Conservation (phyloP, 2,888 invertebrate genomes). For the Steinernema carpocapsae region DNA sequence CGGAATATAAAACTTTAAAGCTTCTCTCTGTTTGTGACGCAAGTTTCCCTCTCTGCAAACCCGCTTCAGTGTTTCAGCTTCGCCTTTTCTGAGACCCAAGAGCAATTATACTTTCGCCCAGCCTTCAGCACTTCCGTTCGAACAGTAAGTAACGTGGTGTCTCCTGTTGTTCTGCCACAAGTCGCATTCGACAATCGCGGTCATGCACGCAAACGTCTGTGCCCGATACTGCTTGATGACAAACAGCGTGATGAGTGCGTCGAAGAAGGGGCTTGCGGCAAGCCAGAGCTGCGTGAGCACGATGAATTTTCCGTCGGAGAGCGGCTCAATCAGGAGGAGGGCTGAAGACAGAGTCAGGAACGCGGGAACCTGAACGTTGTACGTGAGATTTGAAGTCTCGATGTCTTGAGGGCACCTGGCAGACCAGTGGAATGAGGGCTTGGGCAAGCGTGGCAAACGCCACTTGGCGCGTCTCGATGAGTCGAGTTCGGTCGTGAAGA, state of each 20-base stretch:
- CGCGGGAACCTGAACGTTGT: slow-evolving; percentile 56
- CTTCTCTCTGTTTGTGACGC: slow-evolving; percentile 6
- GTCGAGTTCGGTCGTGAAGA: slow-evolving; percentile 52
- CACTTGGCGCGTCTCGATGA: slow-evolving; percentile 61
- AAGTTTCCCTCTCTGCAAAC: not conserved
- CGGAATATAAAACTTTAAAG: no score
- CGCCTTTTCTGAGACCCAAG: not conserved
- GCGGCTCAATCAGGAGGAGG: slow-evolving; percentile 53
- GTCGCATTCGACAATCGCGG: slow-evolving; percentile 36
- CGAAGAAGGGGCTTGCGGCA: slow-evolving; percentile 56
- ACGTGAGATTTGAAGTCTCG: not conserved
- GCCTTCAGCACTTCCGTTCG: slow-evolving; percentile 26
- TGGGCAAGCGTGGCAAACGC: slow-evolving; percentile 61
- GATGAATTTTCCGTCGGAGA: slow-evolving; percentile 53
- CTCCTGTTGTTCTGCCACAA: slow-evolving; percentile 31
- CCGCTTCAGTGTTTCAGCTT: not conserved
- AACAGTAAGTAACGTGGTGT: slow-evolving; percentile 22
- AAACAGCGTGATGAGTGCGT: slow-evolving; percentile 57
- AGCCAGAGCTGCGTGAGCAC: slow-evolving; percentile 59
- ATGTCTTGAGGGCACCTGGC: slow-evolving; percentile 51
- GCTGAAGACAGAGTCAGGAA: slow-evolving; percentile 58
- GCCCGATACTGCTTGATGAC: slow-evolving; percentile 59
- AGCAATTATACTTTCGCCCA: slow-evolving; percentile 12
- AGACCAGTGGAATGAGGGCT: slow-evolving; percentile 58
- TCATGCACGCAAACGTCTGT: slow-evolving; percentile 44